Conservation (phyloP, 2,797 vertebrate genomes). For the Neosilurus hyrtlii region DNA sequence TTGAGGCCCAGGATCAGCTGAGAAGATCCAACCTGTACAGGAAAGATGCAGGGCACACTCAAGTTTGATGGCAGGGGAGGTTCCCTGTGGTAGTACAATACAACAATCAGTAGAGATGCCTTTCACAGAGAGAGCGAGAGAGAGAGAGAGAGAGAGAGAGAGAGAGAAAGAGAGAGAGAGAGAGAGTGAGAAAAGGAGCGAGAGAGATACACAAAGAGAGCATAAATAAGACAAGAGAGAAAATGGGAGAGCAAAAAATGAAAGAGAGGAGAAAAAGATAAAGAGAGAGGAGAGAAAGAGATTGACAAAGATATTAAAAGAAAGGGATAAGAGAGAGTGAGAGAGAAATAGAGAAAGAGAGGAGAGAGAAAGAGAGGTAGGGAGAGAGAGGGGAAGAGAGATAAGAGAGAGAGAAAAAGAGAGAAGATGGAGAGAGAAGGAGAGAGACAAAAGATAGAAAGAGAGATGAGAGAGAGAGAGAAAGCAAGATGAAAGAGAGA, state of each 20-base stretch:
- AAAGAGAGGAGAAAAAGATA: neutral
- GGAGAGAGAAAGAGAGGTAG: too few relatives aligned
- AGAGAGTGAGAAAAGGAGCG: neutral
- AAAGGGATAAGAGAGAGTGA: too few relatives aligned
- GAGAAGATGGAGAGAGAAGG: too few relatives aligned
- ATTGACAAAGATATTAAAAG: neutral
- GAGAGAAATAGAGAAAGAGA: too few relatives aligned
- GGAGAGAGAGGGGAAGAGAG: too few relatives aligned
- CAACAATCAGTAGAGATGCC: neutral
- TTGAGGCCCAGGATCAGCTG: neutral
- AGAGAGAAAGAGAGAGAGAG: neutral
- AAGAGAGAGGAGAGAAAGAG: neutral
- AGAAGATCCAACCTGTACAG: constrained; percentile 6
- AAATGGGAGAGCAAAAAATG: neutral
- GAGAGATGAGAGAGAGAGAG: too few relatives aligned
- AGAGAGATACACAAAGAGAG: neutral
- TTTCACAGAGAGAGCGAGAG: neutral
- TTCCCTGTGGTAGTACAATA: neutral
- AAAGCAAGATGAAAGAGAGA: too few relatives aligned
- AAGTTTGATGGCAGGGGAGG: neutral
- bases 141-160: neutral
- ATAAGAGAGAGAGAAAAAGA: too few relatives aligned
- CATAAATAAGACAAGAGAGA: too few relatives aligned
- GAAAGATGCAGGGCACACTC: neutral
- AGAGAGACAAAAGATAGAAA: too few relatives aligned